These are phyloP conservation scores for Amblyopsis rosae DNA, from an alignment of 2,113 vertebrate species.

Conservation along the genomic window DNA sequence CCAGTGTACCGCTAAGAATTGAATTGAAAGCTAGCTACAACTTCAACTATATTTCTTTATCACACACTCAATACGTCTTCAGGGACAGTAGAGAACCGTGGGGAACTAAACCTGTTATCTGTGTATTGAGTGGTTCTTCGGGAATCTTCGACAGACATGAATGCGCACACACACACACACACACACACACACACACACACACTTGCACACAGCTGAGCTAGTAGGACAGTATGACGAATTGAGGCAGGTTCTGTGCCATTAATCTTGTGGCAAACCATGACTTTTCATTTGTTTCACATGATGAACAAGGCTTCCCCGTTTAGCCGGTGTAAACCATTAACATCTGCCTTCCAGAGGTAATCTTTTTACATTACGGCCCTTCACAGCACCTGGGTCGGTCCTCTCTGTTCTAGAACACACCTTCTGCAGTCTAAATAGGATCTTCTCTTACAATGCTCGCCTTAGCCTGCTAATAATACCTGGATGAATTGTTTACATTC, in stretches of 20 bases:
- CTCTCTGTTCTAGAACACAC: background rate
- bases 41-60: constrained; percentile 11
- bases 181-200: too few species aligned
- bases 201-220: background rate
- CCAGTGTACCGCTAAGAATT: background rate
- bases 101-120: constrained; percentile 47
- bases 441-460: background rate
- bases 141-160: constrained; percentile 33
- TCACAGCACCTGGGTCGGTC: background rate
- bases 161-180: constrained; percentile 12
- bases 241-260: constrained; percentile 37
- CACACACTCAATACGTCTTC: constrained; percentile 8
- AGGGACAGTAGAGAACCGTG: constrained; percentile 10
- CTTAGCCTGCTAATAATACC: background rate
- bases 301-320: constrained; percentile 28
- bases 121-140: constrained; percentile 33
- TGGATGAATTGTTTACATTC: background rate
- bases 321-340: constrained; percentile 20
- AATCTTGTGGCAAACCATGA: constrained; percentile 45
- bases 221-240: constrained; percentile 43
- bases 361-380: constrained; percentile 2
- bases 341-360: constrained; percentile 27
- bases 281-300: constrained; percentile 45
- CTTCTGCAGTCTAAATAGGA: background rate
- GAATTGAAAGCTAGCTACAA: constrained; percentile 13